Conservation (phyloP, 1,140 invertebrate species). For the Acyrthosiphon pisum region DNA sequence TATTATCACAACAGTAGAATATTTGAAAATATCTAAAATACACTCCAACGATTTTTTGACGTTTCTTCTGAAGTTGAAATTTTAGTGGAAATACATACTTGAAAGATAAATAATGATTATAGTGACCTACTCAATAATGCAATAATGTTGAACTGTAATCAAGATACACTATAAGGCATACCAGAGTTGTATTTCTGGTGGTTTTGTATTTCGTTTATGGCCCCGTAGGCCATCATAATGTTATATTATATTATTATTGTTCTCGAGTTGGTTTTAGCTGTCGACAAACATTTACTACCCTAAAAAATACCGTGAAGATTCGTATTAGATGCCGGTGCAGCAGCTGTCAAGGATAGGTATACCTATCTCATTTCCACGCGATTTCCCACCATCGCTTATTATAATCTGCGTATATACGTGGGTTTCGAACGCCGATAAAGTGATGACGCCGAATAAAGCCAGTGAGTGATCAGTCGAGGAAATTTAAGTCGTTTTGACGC, state of each 20-base stretch:
- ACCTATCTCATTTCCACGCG: background rate
- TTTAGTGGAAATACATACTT: no score
- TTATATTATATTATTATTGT: background rate
- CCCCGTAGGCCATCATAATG: background rate
- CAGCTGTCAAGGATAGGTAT: background rate
- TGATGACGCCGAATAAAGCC: background rate
- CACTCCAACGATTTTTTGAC: no score
- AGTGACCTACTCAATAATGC: no score
- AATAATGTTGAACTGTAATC: no score
- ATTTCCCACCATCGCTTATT: background rate
- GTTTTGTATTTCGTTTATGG: no score
- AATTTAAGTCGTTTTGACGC: background rate
- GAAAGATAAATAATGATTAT: no score
- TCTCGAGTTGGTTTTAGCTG: background rate
- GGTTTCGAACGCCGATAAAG: background rate
- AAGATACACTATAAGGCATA: no score
- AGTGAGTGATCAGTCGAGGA: background rate
- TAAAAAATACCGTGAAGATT: background rate
- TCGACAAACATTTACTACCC: background rate
- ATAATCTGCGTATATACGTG: background rate
- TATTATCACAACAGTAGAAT: background rate
- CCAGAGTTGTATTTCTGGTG: no score
- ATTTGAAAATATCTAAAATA: no score
- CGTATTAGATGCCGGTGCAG: background rate
- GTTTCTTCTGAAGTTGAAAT: no score